phyloP scores from a whole-genome alignment of 1,140 invertebrate genomes.

The Drosophila ogumai region DNA sequence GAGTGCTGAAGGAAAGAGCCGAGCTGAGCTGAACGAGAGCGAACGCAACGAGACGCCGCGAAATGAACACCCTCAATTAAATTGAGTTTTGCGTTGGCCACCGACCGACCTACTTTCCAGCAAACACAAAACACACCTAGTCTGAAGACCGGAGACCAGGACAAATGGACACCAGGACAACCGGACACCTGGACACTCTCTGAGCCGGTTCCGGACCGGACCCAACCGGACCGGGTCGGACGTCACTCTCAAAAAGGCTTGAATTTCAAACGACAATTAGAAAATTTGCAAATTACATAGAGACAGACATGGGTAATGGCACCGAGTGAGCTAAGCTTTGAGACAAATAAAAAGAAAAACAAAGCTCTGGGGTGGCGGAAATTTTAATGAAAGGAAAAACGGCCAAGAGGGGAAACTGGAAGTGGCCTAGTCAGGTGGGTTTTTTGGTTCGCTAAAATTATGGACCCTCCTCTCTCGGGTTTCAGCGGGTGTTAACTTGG shows the following conservation, averaged over 20 bases:
- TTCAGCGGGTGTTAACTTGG: slow-evolving; percentile 81
- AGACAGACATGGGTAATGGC: slow-evolving; percentile 31
- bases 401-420: slow-evolving; percentile 19
- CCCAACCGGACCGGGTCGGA: slow-evolving; percentile 31
- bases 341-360: slow-evolving; percentile 35
- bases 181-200: slow-evolving; percentile 2
- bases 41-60: slow-evolving; percentile 36
- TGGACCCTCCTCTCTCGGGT: slow-evolving; percentile 15
- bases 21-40: slow-evolving; percentile 9
- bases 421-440: slow-evolving; percentile 47
- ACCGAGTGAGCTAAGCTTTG: slow-evolving; percentile 13
- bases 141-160: slow-evolving; percentile 17
- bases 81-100: slow-evolving; percentile 59
- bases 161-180: neutral
- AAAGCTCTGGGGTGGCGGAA: slow-evolving; percentile 37
- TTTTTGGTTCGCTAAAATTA: slow-evolving; percentile 1
- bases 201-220: slow-evolving; percentile 27
- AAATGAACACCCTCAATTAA: slow-evolving; percentile 74
- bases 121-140: slow-evolving; percentile 43
- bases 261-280: slow-evolving; percentile 82
- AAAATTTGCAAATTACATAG: slow-evolving; percentile 81
- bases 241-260: slow-evolving; percentile 70
- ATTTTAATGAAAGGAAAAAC: slow-evolving; percentile 62
- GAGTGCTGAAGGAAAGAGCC: slow-evolving; percentile 55
- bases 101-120: slow-evolving; percentile 72